A percentile compares a stretch with the other conserved stretches of the same genome.
Conservation (phyloP, 2,113 vertebrate species). For the Hemibagrus wyckioides region DNA sequence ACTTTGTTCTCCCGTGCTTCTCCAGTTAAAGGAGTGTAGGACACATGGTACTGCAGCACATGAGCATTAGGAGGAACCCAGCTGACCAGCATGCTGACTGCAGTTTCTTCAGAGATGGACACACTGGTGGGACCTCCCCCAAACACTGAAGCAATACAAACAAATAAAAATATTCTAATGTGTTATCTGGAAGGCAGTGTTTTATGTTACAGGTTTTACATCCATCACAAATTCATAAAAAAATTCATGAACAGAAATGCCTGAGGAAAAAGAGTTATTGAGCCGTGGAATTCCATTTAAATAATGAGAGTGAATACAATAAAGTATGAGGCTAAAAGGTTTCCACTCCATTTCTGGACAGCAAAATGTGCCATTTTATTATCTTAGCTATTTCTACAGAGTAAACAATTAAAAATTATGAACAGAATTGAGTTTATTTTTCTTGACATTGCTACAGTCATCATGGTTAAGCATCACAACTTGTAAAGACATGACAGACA, state of each 20-base stretch:
- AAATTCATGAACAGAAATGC: not conserved
- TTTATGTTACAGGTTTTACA: not conserved
- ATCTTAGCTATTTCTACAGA: not conserved
- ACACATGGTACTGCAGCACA: slow-evolving; percentile 81
- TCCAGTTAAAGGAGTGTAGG: slow-evolving; percentile 71
- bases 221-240: not conserved
- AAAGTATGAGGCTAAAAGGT: not conserved
- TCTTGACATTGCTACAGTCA: not conserved
- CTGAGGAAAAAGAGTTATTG: not conserved
- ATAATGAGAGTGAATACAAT: not conserved
- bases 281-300: not conserved
- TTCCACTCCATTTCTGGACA: not conserved
- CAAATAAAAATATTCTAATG: not conserved
- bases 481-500: not conserved
- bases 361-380: not conserved
- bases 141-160: slow-evolving; percentile 66
- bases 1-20: slow-evolving; percentile 67
- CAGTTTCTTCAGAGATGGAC: slow-evolving; percentile 76
- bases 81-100: slow-evolving; percentile 79
- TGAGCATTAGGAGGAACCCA: slow-evolving; percentile 81
- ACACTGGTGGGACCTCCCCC: slow-evolving; percentile 79
- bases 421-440: not conserved
- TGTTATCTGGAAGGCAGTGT: not conserved
- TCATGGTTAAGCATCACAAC: not conserved
- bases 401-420: not conserved